Conservation (phyloP, 1,140 invertebrate genomes). For the Palaemon carinicauda region DNA sequence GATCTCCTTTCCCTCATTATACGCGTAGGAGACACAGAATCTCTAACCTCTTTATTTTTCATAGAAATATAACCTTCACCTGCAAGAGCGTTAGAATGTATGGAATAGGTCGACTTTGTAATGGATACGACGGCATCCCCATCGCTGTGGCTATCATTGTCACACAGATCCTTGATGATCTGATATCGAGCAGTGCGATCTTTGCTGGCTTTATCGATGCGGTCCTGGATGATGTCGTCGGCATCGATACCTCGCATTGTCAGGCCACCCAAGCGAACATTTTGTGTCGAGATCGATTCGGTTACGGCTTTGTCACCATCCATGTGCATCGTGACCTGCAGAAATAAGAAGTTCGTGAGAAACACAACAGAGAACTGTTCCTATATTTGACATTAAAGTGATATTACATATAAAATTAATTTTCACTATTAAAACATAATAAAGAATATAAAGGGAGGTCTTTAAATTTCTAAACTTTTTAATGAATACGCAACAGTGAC, state of each 20-base stretch:
- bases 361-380: too few species aligned
- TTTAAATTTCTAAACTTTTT: too few species aligned
- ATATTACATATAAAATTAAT: neutral
- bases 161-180: slow-evolving; percentile 31
- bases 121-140: slow-evolving; percentile 35
- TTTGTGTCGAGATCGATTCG: slow-evolving; percentile 50
- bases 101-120: slow-evolving; percentile 53
- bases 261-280: slow-evolving; percentile 37
- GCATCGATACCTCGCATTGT: slow-evolving; percentile 48
- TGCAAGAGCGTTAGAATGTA: slow-evolving; percentile 73
- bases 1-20: slow-evolving; percentile 62
- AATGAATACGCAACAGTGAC: too few species aligned
- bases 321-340: slow-evolving; percentile 44
- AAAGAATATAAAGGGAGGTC: too few species aligned
- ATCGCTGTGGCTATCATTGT: slow-evolving; percentile 14
- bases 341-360: neutral
- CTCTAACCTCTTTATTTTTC: slow-evolving; percentile 79
- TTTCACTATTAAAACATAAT: too few species aligned
- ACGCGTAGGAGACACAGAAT: slow-evolving; percentile 77
- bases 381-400: neutral
- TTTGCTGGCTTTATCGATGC: slow-evolving; percentile 34
- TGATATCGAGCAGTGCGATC: slow-evolving; percentile 28
- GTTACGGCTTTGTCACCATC: slow-evolving; percentile 48
- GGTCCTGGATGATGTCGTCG: slow-evolving; percentile 40
- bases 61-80: slow-evolving; percentile 79